Percentiles rank a stretch among this genome's conserved stretches.
Conservation (phyloP, 2,888 invertebrate genomes). For the Parelbella ahira region DNA sequence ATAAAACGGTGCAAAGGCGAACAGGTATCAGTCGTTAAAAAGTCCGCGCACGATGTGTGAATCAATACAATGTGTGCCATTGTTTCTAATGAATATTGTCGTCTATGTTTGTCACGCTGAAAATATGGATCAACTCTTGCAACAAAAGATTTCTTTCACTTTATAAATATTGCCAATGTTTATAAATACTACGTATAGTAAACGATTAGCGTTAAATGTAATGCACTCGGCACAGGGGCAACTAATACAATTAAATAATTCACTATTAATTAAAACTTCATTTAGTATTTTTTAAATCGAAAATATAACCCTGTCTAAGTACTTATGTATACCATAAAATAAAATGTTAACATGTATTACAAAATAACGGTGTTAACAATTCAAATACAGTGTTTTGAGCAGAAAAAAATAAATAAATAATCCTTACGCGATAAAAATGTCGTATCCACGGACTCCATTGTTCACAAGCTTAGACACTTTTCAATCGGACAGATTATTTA, state of each 20-base stretch:
- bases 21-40: slow-evolving; percentile 44
- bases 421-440: slow-evolving; percentile 29
- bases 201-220: too few species aligned
- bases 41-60: slow-evolving; percentile 53
- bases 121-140: slow-evolving; percentile 48
- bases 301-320: too few species aligned
- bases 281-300: too few species aligned
- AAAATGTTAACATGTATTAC: too few species aligned
- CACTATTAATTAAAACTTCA: too few species aligned
- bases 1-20: slow-evolving; percentile 45
- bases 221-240: too few species aligned
- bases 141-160: slow-evolving; percentile 47
- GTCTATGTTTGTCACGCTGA: slow-evolving; percentile 32
- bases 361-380: too few species aligned
- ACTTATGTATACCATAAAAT: too few species aligned
- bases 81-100: slow-evolving; percentile 48
- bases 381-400: too few species aligned
- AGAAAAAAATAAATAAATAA: slow-evolving; percentile 17
- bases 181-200: slow-evolving; percentile 13
- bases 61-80: slow-evolving; percentile 60
- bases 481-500: slow-evolving; percentile 6
- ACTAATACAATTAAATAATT: too few species aligned
- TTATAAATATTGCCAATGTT: slow-evolving; percentile 26
- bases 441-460: slow-evolving; percentile 26
- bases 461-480: slow-evolving; percentile 2